Evolutionary conservation across 1,140 invertebrate genomes (phyloP), one percentile per base, ranked within the genome.

Genomic region (Proctacanthus coquilletti): DNA sequence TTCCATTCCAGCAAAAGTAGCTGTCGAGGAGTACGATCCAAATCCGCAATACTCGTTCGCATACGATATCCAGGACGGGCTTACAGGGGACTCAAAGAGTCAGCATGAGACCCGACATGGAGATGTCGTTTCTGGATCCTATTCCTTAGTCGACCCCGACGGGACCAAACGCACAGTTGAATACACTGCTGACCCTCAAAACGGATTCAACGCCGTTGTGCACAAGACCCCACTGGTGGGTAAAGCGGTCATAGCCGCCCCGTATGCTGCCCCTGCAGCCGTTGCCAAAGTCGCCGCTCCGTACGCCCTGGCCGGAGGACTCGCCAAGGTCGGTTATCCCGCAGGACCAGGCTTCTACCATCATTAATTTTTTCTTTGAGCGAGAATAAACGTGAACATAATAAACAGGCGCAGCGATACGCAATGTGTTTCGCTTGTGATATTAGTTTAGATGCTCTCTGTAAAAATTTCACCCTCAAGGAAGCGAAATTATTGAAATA

Each of bases 81-180:
- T 68, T 46, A 75, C 64, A 29, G 69, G 74, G 9, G 70, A 73
- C 45, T 62, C 64, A 44, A 72, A 74, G 52, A 66, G 63, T 42
- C 69, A 72, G 52, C 57, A 68, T 36, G 70, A 72, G 53, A 63
- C 59, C 15, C 58, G 69, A 3, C 60, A 64, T 36, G 75, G 75
- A 9, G 74, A 77, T 49, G 65, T 75, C 13, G 75, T 77, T 6
- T 68, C 74, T 48, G 75, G 75, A 23, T 65, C 65, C 21, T 76
- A 76, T 53, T 72, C 70, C 2, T 50, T 77, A 13, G 62, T 72
- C 14, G 74, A 77, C 42, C 69, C 74, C 1, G 75, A 79, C 48
- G 75, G 75, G 38, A 69, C 67, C 36, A 66, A 70, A 36, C 66
- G 75, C 42, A 70, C 69, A 17, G 74, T 77, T 1, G 71, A 75